Evolutionary conservation across 2,113 vertebrate genomes (phyloP).

Genomic region (Entomyzon cyanotis): DNA sequence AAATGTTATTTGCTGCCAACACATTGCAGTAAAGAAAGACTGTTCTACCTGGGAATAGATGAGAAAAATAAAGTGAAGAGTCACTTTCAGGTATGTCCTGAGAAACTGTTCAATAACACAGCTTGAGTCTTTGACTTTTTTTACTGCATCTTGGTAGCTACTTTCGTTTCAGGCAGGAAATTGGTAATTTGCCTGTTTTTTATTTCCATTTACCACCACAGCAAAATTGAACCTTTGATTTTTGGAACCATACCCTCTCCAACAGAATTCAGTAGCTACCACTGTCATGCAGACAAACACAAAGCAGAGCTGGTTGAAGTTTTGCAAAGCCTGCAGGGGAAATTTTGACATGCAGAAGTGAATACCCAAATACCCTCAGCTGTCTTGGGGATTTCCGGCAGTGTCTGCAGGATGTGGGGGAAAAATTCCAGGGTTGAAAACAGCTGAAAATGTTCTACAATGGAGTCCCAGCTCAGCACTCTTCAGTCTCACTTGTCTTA

Average conservation of each 20-base stretch:
- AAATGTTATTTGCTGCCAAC: conserved; percentile 45
- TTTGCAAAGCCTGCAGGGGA: neutral
- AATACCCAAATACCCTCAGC: conserved; percentile 22
- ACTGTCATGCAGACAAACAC: neutral
- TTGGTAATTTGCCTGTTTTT: conserved; percentile 29
- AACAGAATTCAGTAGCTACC: conserved; percentile 26
- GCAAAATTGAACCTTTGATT: conserved; percentile 5
- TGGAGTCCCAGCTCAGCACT: neutral
- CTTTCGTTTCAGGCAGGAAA: conserved; percentile 44
- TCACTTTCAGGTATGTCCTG: neutral
- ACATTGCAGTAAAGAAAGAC: neutral
- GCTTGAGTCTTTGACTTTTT: neutral
- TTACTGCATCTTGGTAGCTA: neutral
- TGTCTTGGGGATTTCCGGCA: conserved; percentile 22
- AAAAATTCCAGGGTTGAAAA: conserved; percentile 20
- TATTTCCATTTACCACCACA: conserved; percentile 25
- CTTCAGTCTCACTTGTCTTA: neutral
- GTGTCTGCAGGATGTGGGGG: neutral
- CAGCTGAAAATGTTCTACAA: conserved; percentile 26
- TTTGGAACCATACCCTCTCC: neutral
- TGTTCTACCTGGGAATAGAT: neutral
- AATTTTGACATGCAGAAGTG: conserved; percentile 20
- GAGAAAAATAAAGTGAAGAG: conserved; percentile 6
- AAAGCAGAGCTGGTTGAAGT: conserved; percentile 20
- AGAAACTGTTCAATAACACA: neutral